Base-by-base conservation (phyloP, 2,888 invertebrate species). In the Phyllotreta cruciferae region DNA sequence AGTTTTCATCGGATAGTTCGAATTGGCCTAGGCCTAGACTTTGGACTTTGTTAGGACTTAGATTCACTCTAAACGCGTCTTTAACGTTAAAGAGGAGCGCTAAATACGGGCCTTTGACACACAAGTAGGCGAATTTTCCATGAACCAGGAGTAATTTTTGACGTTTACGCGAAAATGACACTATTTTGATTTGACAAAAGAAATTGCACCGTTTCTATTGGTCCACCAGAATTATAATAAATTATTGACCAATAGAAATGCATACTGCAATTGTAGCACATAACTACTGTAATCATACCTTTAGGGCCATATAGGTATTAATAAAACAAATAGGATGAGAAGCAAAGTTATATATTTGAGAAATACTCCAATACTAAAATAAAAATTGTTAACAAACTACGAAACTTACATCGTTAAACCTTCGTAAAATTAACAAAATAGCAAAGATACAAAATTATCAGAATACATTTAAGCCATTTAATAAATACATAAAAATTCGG, bases 21-120 rank as follows among this genome's bases (percentile, higher is more conserved):
- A 53, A 42, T 24, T 60, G 53, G 47, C 64, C 64, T 64, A 64
- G 64, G 47, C 64, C 56, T 60, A 56, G 60, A 64, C 60, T 56
- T 63, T 60, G n/a, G n/a, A n/a, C n/a, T n/a, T n/a, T n/a, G n/a
- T n/a, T n/a, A n/a, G n/a, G n/a, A n/a, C n/a, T n/a, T n/a, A n/a
- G n/a, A n/a, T n/a, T n/a, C n/a, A n/a, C n/a, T n/a, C n/a, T n/a
- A n/a, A n/a, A n/a, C n/a, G n/a, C n/a, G n/a, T n/a, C n/a, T n/a
- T n/a, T n/a, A 52, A 50, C 50, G 44, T 56, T 56, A 8, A 38
- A 58, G n/a, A 58, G 38, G 6, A 38, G 38, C 38, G 38, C 38
- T 38, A 6, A n/a, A n/a, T n/a, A n/a, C n/a, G n/a, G n/a, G n/a
- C n/a, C n/a, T n/a, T n/a, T n/a, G n/a, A n/a, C n/a, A n/a, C n/a